Conservation (phyloP, 2,888 invertebrate genomes). For the Patella depressa region DNA sequence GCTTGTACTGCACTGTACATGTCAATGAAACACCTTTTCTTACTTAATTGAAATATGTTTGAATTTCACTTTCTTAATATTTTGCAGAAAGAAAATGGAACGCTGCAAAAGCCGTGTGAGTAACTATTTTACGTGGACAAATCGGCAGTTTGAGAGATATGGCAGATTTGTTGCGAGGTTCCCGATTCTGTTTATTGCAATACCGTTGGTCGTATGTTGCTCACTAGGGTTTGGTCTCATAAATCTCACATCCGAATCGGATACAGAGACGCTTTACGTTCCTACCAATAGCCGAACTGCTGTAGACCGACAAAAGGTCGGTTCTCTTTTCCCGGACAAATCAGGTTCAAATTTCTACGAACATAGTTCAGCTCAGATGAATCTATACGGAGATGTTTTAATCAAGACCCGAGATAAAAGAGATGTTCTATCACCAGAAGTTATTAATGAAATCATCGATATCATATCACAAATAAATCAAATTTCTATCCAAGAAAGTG, state of each 20-base stretch:
- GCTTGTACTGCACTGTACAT: too few species aligned
- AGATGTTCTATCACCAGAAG: slow-evolving; percentile 17
- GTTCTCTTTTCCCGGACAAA: slow-evolving; percentile 30
- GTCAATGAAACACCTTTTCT: too few species aligned
- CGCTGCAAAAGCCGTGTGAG: too few species aligned
- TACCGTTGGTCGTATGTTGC: slow-evolving; percentile 32
- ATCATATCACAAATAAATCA: slow-evolving; percentile 9
- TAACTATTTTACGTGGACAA: too few species aligned
- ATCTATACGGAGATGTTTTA: slow-evolving; percentile 13
- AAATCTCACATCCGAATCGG: slow-evolving; percentile 37
- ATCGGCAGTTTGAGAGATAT: slow-evolving; percentile 28
- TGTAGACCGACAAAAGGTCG: slow-evolving; percentile 33
- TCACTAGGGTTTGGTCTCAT: slow-evolving; percentile 36
- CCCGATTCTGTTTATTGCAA: slow-evolving; percentile 40
- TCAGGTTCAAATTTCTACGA: slow-evolving; percentile 28
- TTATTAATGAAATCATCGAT: slow-evolving; percentile 20
- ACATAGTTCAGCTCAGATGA: slow-evolving; percentile 23
- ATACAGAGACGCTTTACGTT: slow-evolving; percentile 42
- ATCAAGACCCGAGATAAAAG: slow-evolving; percentile 13
- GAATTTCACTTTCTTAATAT: background rate
- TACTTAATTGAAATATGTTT: background rate
- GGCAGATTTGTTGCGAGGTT: slow-evolving; percentile 42
- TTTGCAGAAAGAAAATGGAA: background rate
- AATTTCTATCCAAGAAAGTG: background rate
- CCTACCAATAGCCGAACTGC: slow-evolving; percentile 42